Conservation (phyloP, 2,113 vertebrate genomes). For the Ploceus nigricollis region DNA sequence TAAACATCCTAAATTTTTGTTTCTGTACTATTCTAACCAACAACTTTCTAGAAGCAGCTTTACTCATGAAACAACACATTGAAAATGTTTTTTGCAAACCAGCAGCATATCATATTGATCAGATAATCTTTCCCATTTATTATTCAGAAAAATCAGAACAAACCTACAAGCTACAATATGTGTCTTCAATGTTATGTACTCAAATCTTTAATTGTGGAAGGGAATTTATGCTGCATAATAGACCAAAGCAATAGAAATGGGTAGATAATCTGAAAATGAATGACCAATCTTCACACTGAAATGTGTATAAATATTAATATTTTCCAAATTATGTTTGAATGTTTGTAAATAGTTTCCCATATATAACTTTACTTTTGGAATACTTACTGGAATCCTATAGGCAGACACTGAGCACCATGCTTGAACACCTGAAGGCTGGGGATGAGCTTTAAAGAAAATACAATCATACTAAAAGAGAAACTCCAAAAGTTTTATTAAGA, state of each 20-base stretch:
- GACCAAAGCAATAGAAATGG: background rate
- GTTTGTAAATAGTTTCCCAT: background rate
- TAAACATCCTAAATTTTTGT: background rate
- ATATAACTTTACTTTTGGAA: background rate
- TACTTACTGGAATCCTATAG: background rate
- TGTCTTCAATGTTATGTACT: background rate
- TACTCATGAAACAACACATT: background rate
- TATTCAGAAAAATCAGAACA: background rate
- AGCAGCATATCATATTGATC: background rate
- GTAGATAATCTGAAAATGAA: background rate
- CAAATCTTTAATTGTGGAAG: background rate
- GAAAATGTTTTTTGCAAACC: background rate
- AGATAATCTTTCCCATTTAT: background rate
- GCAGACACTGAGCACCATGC: background rate
- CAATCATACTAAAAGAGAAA: constrained; percentile 57
- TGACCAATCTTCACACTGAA: background rate
- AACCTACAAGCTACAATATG: background rate
- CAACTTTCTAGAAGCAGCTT: background rate
- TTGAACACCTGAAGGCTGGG: background rate
- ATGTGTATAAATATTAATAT: background rate
- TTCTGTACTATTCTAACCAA: background rate
- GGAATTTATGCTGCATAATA: background rate
- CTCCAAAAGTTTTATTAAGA: constrained; percentile 72
- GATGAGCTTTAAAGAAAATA: background rate
- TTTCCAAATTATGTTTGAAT: background rate